These are phyloP conservation scores for Megaleporinus macrocephalus DNA, from an alignment of 2,113 vertebrate genomes.

Conservation along the genomic window DNA sequence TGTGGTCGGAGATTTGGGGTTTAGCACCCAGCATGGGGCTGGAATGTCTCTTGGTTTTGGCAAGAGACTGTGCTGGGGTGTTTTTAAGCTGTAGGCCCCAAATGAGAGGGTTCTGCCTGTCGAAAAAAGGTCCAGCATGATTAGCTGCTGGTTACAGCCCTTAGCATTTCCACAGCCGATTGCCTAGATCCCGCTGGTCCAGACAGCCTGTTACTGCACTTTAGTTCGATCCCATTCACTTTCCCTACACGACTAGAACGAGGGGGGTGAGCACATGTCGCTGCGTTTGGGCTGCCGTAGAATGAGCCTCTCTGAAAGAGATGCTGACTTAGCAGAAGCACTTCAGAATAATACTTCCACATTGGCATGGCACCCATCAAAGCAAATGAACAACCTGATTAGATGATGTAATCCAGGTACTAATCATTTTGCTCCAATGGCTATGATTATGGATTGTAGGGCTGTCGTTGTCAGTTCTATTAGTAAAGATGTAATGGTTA, in stretches of 20 bases:
- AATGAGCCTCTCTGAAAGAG: background rate
- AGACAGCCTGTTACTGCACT: background rate
- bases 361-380: background rate
- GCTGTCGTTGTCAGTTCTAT: too few species aligned
- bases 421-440: too few species aligned
- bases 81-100: slow-evolving; percentile 15
- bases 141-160: slow-evolving; percentile 21
- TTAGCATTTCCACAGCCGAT: background rate
- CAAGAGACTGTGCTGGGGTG: background rate
- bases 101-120: slow-evolving; percentile 30
- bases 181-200: slow-evolving; percentile 6
- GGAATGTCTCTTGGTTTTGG: slow-evolving; percentile 27
- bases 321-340: slow-evolving; percentile 6
- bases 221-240: background rate
- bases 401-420: background rate
- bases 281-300: background rate
- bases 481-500: too few species aligned
- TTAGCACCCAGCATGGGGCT: slow-evolving; percentile 38
- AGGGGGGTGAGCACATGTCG: background rate
- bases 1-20: slow-evolving; percentile 44
- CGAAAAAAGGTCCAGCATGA: background rate
- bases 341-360: background rate
- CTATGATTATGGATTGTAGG: too few species aligned
- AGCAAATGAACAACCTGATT: background rate
- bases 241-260: background rate